A percentile compares a stretch with the other conserved stretches of the same genome.
phyloP scores from a whole-genome alignment of 1,140 invertebrate species.

The Cydia fagiglandana region DNA sequence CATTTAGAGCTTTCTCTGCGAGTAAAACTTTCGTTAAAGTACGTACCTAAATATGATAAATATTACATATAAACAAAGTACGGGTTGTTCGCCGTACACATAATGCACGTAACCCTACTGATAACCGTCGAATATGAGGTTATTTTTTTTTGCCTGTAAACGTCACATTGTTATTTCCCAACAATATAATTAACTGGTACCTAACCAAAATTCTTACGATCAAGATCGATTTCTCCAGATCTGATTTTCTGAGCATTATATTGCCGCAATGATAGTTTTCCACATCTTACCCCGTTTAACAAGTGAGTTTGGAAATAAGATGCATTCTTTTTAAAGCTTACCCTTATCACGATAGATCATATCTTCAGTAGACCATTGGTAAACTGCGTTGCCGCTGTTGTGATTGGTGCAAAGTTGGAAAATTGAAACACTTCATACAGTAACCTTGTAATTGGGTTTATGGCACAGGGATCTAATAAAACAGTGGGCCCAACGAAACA shows the following conservation, averaged over 20 bases:
- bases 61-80: no score
- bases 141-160: no score
- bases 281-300: not conserved
- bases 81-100: no score
- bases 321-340: not conserved
- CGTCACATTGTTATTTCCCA: no score
- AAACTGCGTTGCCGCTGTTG: not conserved
- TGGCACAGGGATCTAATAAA: slow-evolving; percentile 9
- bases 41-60: not conserved
- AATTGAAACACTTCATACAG: not conserved
- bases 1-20: not conserved
- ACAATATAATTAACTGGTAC: no score
- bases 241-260: not conserved
- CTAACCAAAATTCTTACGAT: no score
- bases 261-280: slow-evolving; percentile 2
- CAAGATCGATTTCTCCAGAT: not conserved
- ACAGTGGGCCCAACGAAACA: not conserved
- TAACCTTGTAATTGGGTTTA: slow-evolving; percentile 10
- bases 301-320: slow-evolving; percentile 1
- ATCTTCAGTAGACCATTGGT: not conserved
- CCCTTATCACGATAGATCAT: not conserved
- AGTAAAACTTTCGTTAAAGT: not conserved
- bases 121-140: no score
- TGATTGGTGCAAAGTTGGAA: slow-evolving; percentile 23
- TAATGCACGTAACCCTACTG: no score